phyloP scores from a whole-genome alignment of 2,113 vertebrate species.

The Heptranchias perlo region DNA sequence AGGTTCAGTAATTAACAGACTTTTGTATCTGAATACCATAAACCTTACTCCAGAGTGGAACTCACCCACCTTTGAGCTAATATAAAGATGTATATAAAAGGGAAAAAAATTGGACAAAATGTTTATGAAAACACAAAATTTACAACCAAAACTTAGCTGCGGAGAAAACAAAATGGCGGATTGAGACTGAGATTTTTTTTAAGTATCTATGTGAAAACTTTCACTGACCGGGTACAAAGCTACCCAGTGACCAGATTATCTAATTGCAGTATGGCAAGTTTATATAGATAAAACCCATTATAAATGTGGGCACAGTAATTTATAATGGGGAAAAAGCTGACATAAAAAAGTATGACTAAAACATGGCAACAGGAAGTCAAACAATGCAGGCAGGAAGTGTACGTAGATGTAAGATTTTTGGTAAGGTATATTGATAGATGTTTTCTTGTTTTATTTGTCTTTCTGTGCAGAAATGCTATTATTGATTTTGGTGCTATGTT shows the following conservation, averaged over 20 bases:
- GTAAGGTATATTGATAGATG: not conserved
- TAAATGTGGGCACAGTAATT: not conserved
- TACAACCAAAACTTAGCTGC: not conserved
- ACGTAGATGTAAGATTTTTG: not conserved
- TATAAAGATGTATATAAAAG: not conserved
- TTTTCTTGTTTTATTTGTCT: not conserved
- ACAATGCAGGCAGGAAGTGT: not conserved
- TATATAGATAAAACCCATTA: not conserved
- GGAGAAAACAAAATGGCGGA: not conserved
- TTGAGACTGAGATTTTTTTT: not conserved
- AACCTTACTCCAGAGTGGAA: not conserved
- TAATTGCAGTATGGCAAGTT: not conserved
- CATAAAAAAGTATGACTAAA: not conserved
- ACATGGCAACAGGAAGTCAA: not conserved
- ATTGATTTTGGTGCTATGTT: not conserved
- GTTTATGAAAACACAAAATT: not conserved
- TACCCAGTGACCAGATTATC: not conserved
- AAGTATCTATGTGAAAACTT: not conserved
- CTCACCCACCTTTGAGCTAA: not conserved
- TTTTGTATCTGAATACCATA: not conserved
- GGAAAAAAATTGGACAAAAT: not conserved
- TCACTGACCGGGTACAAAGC: not conserved
- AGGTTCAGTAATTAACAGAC: not conserved
- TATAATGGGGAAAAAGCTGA: not conserved
- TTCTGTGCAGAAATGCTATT: not conserved